Evolutionary conservation across 2,113 vertebrate genomes (phyloP).

Genomic region (Xenopus laevis): DNA sequence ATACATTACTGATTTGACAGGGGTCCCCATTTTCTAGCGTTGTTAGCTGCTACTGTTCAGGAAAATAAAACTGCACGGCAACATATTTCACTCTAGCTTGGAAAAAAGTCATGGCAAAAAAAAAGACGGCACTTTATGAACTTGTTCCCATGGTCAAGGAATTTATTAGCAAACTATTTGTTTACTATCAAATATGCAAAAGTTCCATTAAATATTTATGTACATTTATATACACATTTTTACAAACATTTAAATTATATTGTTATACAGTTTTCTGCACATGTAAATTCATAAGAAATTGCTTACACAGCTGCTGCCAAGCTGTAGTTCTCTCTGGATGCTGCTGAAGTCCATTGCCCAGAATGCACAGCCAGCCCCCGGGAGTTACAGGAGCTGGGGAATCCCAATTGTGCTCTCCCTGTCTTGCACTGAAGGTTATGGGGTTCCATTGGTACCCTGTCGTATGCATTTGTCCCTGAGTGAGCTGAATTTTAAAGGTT

Average conservation of each 20-base stretch:
- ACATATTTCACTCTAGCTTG: too few relatives aligned
- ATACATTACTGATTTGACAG: too few relatives aligned
- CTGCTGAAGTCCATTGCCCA: background rate
- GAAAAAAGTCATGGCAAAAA: background rate
- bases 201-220: constrained; percentile 70
- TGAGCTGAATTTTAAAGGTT: background rate
- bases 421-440: background rate
- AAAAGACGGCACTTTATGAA: constrained; percentile 13
- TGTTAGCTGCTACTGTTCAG: too few relatives aligned
- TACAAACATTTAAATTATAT: constrained; percentile 66
- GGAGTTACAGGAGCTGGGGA: background rate
- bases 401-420: background rate
- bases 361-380: background rate
- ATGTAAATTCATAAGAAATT: constrained; percentile 54
- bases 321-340: background rate
- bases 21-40: too few relatives aligned
- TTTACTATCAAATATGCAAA: constrained; percentile 70
- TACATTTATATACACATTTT: constrained; percentile 63
- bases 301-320: background rate
- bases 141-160: constrained; percentile 54
- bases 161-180: constrained; percentile 68
- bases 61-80: too few relatives aligned
- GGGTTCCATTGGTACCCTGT: background rate
- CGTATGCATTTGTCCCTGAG: background rate
- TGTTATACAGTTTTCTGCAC: constrained; percentile 59